phyloP scores from a whole-genome alignment of 2,797 vertebrate genomes.

The Chromobotia macracanthus region DNA sequence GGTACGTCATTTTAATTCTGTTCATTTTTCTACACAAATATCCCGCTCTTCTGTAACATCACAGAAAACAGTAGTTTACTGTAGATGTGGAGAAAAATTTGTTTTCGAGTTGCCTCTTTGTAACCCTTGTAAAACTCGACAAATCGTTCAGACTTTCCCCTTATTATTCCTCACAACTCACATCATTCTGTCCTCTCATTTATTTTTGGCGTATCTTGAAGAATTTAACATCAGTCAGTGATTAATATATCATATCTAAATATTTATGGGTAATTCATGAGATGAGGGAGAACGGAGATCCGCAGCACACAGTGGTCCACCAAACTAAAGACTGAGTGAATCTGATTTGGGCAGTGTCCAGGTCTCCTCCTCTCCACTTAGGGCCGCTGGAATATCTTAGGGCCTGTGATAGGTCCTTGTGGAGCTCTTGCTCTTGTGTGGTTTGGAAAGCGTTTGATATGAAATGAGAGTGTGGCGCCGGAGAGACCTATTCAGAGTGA shows the following conservation, averaged over 20 bases:
- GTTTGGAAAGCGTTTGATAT: constrained; percentile 79
- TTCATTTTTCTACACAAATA: background rate
- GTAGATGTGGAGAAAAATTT: too few species aligned
- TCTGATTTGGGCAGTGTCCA: constrained; percentile 49
- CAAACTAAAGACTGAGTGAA: constrained; percentile 42
- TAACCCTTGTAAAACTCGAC: background rate
- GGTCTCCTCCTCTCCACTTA: constrained; percentile 49
- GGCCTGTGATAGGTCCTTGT: constrained; percentile 52
- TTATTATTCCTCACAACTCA: constrained; percentile 1
- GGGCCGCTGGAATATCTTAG: constrained; percentile 52
- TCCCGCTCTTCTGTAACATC: background rate
- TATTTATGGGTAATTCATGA: constrained; percentile 51
- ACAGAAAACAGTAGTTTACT: background rate
- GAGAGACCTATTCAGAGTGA: constrained; percentile 72
- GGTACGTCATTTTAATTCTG: background rate
- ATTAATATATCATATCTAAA: constrained; percentile 34
- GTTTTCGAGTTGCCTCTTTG: too few species aligned
- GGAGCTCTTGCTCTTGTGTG: constrained; percentile 77
- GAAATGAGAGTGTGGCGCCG: constrained; percentile 80
- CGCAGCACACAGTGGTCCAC: constrained; percentile 31
- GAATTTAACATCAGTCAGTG: constrained; percentile 35
- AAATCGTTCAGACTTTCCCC: constrained; percentile 3
- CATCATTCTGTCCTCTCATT: constrained; percentile 21
- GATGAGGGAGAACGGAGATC: constrained; percentile 44
- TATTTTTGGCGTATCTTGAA: constrained; percentile 21